phyloP scores from a whole-genome alignment of 2,113 vertebrate genomes.

The Gallinago paraguaiae region DNA sequence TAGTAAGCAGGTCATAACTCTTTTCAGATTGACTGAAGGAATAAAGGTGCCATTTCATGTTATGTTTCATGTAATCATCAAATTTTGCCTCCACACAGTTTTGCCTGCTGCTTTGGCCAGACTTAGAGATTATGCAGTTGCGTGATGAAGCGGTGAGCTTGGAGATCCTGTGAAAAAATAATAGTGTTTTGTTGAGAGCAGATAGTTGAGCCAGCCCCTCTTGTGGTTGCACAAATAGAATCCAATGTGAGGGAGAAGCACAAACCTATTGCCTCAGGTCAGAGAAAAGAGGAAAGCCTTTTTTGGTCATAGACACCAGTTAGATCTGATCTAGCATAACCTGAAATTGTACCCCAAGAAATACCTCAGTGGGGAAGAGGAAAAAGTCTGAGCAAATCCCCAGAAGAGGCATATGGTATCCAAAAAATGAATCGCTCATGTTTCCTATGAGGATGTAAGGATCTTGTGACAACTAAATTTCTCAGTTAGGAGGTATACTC shows the following conservation, averaged over 20 bases:
- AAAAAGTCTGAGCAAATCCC: neutral
- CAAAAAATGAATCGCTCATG: fast-evolving
- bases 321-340: neutral
- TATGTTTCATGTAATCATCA: neutral
- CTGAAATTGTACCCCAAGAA: neutral
- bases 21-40: neutral
- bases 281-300: neutral
- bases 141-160: neutral
- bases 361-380: neutral
- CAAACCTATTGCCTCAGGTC: neutral
- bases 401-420: neutral
- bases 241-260: neutral
- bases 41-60: neutral
- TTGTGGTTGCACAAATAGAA: neutral
- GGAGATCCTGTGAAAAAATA: neutral
- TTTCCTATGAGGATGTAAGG: neutral
- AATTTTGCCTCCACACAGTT: neutral
- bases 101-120: neutral
- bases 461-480: neutral
- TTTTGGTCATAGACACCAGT: neutral
- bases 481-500: neutral
- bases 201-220: neutral
- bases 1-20: neutral
- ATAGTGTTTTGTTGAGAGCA: neutral
- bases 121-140: neutral